phyloP scores from a whole-genome alignment of 2,888 invertebrate genomes.

The Tenthredo mesomela region DNA sequence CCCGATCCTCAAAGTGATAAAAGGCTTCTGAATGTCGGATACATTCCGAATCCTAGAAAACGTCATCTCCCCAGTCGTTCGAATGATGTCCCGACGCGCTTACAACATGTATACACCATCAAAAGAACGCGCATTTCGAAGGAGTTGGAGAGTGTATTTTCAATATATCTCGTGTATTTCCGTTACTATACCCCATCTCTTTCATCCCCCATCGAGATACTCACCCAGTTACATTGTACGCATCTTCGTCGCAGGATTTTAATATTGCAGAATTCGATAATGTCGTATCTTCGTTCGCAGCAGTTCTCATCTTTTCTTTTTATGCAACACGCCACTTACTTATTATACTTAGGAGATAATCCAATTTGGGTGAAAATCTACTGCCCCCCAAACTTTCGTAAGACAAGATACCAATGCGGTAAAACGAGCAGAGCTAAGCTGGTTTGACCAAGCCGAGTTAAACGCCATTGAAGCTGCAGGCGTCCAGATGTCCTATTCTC shows the following conservation, averaged over 20 bases:
- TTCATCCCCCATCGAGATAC: slow-evolving; percentile 39
- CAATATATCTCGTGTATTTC: slow-evolving; percentile 73
- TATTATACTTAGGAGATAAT: background rate
- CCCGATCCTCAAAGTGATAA: slow-evolving; percentile 7
- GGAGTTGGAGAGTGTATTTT: slow-evolving; percentile 67
- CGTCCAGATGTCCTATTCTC: background rate
- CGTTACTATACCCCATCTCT: slow-evolving; percentile 59
- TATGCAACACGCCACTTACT: too few species aligned
- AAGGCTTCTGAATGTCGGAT: slow-evolving; percentile 12
- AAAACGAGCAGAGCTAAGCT: slow-evolving; percentile 6
- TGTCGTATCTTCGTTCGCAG: slow-evolving; percentile 52
- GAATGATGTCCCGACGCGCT: slow-evolving; percentile 16
- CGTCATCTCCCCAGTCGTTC: slow-evolving; percentile 33
- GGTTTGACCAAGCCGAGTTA: background rate
- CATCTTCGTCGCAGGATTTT: slow-evolving; percentile 66
- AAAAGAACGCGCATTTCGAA: slow-evolving; percentile 65
- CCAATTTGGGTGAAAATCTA: background rate
- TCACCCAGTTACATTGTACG: slow-evolving; percentile 65
- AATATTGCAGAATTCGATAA: slow-evolving; percentile 69
- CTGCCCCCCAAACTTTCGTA: background rate
- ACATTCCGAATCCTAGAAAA: slow-evolving; percentile 6
- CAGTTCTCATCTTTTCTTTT: slow-evolving; percentile 15
- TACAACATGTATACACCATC: slow-evolving; percentile 40
- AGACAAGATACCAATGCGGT: slow-evolving; percentile 12
- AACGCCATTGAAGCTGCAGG: slow-evolving; percentile 38